Evolutionary conservation across 2,888 invertebrate genomes (phyloP), one percentile per base, ranked within the genome.

Genomic region (Amblyjoppa fuscipennis): DNA sequence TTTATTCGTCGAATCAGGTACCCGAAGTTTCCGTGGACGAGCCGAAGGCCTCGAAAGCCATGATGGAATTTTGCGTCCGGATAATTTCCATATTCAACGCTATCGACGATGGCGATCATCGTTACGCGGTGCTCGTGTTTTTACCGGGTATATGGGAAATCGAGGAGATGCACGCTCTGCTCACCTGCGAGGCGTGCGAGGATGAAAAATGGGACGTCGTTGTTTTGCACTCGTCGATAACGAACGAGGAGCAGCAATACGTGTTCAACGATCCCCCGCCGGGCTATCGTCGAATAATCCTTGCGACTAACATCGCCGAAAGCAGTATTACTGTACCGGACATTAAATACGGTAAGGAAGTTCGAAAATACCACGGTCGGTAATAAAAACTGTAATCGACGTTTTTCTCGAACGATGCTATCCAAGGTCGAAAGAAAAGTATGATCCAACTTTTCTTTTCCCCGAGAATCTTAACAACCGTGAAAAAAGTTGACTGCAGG

Each of bases 251-350:
- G 89, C 98, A 98, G 90, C 95, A 94, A 70, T 95, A 93, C 88
- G 96, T 96, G 6, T 97, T 97, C 91, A 90, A 94, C 69, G 94
- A 95, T 16, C 96, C 97, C 1, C 95, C 95, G n/a, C 92, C 94
- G 1, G 96, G 96, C 3, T 93, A 95, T 87, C 95, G 99, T 84
- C 98, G 99, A 94, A 96, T 98, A 70, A 98, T 98, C 90, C 94
- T 98, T 56, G 96, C 98, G 0, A 98, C 98, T 7, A 98, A 98
- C 94, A 98, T 98, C 88, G 98, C 98, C 0, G 98, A 98, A 94
- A 98, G 98, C 93, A 98, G 98, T 71, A 97, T 98, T 89, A 98
- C 98, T 0, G 98, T 98, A 7, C 96, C 98, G 0, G 98, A 98
- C 93, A 96, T 98, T 25, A 97, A 96, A 94, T 98, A 97, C 94